Percentiles rank a stretch among this genome's conserved stretches.
Evolutionary conservation across 2,888 invertebrate genomes (phyloP).

Genomic region (Stenurella melanura): DNA sequence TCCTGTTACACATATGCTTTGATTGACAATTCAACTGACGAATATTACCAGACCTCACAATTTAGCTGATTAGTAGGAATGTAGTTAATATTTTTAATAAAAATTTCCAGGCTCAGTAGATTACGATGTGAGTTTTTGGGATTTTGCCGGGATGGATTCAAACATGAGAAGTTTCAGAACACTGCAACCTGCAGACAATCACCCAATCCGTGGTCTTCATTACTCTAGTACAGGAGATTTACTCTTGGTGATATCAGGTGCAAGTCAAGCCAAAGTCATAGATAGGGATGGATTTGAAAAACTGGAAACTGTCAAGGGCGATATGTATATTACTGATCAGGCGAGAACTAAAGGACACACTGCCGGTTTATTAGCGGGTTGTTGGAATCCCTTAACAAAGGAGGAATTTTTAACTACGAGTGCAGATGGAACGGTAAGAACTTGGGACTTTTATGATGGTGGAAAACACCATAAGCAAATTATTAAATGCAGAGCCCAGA

Average conservation of each 20-base stretch:
- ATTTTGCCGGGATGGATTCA: conserved; percentile 98
- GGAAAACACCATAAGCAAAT: conserved; percentile 86
- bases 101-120: conserved; percentile 87
- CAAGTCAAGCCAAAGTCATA: conserved; percentile 93
- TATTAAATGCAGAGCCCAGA: conserved; percentile 90
- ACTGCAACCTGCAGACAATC: conserved; percentile 95
- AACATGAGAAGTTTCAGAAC: conserved; percentile 93
- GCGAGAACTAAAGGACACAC: conserved; percentile 94
- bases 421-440: conserved; percentile 92
- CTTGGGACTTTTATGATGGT: conserved; percentile 89
- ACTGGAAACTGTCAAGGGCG: conserved; percentile 91
- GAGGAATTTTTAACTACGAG: conserved; percentile 97
- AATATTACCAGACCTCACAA: too few relatives aligned
- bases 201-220: conserved; percentile 91
- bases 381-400: conserved; percentile 93
- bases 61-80: background rate
- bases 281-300: conserved; percentile 93
- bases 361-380: conserved; percentile 89
- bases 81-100: background rate
- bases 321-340: conserved; percentile 93
- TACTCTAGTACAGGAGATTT: conserved; percentile 97
- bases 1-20: too few relatives aligned
- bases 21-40: too few relatives aligned
- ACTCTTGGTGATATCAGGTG: conserved; percentile 93
- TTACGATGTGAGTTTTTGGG: conserved; percentile 98